Evolutionary conservation across 2,113 vertebrate genomes (phyloP), one percentile per base, ranked within the genome.

Genomic region (Micronisus gabar): DNA sequence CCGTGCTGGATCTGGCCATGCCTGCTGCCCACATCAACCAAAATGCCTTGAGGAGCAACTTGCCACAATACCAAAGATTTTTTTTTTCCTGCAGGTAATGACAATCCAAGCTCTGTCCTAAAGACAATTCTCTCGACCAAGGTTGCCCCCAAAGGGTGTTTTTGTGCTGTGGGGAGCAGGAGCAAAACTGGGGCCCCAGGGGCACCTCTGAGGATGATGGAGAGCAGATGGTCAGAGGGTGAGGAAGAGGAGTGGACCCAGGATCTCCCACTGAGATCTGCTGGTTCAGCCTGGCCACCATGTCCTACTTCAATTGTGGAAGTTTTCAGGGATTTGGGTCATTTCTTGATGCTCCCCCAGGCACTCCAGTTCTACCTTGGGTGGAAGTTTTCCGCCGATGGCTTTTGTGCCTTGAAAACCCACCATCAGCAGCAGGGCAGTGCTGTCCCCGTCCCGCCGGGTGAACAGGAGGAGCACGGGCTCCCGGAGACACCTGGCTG

Each of bases 41-140:
- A 95, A 96, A 96, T 45, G 65, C 87, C 92, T 86, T 72, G 66
- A 94, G 96, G 95, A 94, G 94, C 93, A 95, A 93, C 94, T 97
- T 95, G 74, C 89, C 80, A 71, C 0, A 70, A 98, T 96, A 96
- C 97, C 97, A 98, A 98, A 98, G 97, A 98, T 92, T 91, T 72
- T 91, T 95, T 90, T 88, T 45, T 1, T 5, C 58, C 58, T 88
- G 67, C 94, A 93, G 91, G 88, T 97, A 96, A 89, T 82, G 97
- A 98, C 98, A 98, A 98, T 97, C 97, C 0, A 3, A 96, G 71
- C 88, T 96, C 91, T 96, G 95, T 95, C 78, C 95, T 82, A 79
- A 92, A 93, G 95, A 97, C 96, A 97, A 96, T 97, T 97, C 92
- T 95, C 92, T 93, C 17, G 1, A 93, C 63, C 82, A 90, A 83